phyloP scores from a whole-genome alignment of 35 echinoderm and acorn worm species.

The Apostichopus japonicus region DNA sequence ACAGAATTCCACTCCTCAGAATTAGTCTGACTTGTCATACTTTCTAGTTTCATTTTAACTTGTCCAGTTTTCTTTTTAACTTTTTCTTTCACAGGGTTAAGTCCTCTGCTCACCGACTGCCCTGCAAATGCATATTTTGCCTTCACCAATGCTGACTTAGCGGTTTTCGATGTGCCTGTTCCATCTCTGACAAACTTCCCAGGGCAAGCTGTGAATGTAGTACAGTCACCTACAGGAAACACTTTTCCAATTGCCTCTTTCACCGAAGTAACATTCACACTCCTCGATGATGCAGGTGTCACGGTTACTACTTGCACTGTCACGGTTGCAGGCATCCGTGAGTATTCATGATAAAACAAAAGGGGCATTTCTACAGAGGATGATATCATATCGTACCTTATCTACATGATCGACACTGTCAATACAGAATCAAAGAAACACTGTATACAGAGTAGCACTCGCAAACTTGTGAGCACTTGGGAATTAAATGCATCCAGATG shows the following conservation, averaged over 20 bases:
- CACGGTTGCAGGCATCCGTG: neutral
- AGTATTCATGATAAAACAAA: neutral
- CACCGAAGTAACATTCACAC: neutral
- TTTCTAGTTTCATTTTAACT: no score
- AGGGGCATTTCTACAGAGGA: neutral
- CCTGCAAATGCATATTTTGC: neutral
- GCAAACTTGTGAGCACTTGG: no score
- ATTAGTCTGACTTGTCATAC: no score
- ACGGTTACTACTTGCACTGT: neutral
- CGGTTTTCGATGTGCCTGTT: conserved; percentile 18
- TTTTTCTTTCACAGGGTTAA: conserved; percentile 12
- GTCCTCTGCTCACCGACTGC: neutral
- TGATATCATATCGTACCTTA: neutral
- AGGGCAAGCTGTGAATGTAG: neutral
- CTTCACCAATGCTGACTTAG: neutral
- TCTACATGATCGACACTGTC: neutral
- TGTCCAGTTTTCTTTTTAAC: no score
- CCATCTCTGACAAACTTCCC: conserved; percentile 31
- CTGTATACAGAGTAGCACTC: no score
- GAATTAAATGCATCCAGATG: neutral
- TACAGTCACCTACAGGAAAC: neutral
- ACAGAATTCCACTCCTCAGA: no score
- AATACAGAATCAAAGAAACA: neutral
- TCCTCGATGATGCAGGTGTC: neutral
- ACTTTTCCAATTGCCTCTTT: neutral